phyloP scores from a whole-genome alignment of 2,113 vertebrate genomes.

The Suricata suricatta region DNA sequence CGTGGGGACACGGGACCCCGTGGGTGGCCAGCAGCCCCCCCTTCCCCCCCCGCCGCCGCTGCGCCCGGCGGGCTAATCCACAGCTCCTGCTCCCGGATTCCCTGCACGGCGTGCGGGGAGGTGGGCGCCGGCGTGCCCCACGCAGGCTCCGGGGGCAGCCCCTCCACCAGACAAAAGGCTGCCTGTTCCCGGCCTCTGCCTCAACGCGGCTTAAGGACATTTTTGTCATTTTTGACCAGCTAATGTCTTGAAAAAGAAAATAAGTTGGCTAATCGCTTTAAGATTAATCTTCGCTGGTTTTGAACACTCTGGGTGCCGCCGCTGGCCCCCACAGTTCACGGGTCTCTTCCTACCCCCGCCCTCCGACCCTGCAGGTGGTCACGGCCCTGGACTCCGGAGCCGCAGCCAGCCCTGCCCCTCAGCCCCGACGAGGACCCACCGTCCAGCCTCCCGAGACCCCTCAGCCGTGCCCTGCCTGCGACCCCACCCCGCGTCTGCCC shows the following conservation, averaged over 20 bases:
- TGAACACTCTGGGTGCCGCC: constrained; percentile 84
- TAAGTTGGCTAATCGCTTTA: constrained; percentile 98
- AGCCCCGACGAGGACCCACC: neutral
- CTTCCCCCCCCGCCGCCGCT: constrained; percentile 68
- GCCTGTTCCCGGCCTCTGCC: constrained; percentile 90
- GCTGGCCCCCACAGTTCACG: constrained; percentile 73
- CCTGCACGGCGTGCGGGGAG: constrained; percentile 86
- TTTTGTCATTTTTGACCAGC: constrained; percentile 99
- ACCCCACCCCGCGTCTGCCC: neutral
- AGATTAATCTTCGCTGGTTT: constrained; percentile 92
- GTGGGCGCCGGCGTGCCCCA: constrained; percentile 85
- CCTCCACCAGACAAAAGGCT: constrained; percentile 90
- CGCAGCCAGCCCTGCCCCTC: accelerated
- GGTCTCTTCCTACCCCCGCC: neutral
- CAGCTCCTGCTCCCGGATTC: constrained; percentile 83
- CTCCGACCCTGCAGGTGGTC: accelerated
- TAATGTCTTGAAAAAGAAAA: constrained; percentile 92
- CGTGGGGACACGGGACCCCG: constrained; percentile 33
- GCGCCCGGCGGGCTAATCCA: constrained; percentile 85
- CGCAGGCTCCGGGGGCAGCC: constrained; percentile 81
- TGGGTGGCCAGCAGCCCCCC: constrained; percentile 87
- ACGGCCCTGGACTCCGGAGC: accelerated
- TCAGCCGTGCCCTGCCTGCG: neutral
- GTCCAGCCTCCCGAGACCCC: accelerated
- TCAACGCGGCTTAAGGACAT: constrained; percentile 96